Base-by-base conservation (phyloP, 2,113 vertebrate species). In the Chamaea fasciata region DNA sequence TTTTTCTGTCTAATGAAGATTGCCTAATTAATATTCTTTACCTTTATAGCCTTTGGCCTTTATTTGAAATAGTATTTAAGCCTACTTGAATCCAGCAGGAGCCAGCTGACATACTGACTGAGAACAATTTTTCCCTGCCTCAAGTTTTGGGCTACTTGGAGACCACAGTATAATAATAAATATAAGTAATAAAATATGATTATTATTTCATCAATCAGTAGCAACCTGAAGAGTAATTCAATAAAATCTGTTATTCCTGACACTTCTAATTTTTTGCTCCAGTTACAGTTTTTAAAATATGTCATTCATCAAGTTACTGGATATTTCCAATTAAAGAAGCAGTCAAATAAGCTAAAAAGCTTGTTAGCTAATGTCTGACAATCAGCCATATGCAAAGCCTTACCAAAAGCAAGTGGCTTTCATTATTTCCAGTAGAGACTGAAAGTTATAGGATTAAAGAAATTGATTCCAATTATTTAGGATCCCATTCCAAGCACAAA, bases 381-480 rank as follows among this genome's bases (percentile, higher is more conserved):
- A 71, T 76, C 56, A 91, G 57, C 74, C 39, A 52, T 84, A 42
- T 1, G 2, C 64, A 94, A 96, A 82, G 15, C 18, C 24, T 90
- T 84, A 68, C 35, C 26, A 71, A 96, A 95, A 95, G 39, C 94
- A 97, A 97, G 52, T 96, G 96, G 86, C 59, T 96, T 96, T 96
- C 94, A 95, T 97, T 97, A 96, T 94, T 96, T 97, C 62, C 92
- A 94, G 73, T 57, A 95, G 62, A 63, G 47, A 90, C 33, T 82
- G 53, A 94, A 88, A 84, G 65, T 84, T 96, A 96, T 46, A 79
- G 75, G 80, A 94, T 96, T 96, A 95, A 95, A 97, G 49, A 97
- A 96, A 95, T 94, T 92, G 16, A 97, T 96, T 91, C 82, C 81
- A 95, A 96, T 97, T 96, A 93, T 90, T 96, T 92, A 94, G 83